Base-by-base conservation (phyloP, 2,113 vertebrate genomes). In the Rhinolophus ferrumequinum region DNA sequence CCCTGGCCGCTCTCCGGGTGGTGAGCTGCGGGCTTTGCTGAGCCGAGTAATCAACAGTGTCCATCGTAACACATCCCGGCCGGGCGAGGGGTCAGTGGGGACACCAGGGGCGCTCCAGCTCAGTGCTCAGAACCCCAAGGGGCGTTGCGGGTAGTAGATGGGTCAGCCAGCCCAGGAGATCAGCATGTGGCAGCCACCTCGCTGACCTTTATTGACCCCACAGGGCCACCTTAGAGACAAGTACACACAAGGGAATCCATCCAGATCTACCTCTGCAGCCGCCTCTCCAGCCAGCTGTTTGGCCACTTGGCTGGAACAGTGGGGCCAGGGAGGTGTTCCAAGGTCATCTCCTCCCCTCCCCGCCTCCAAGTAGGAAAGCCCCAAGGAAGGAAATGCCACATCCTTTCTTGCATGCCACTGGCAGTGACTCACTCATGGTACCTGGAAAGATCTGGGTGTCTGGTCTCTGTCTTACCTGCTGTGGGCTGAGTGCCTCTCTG, bases 1-100 rank as follows among this genome's bases (percentile, higher is more conserved):
- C 96, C 14, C 97, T 98, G 98, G 98, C 98, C 72, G 12, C 38
- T 30, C 64, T 98, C 98, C 98, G 98, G 95, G 93, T 38, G 67
- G 60, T 98, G 98, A 98, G 96, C 98, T 98, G 97, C 50, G 62
- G 93, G 95, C 98, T 81, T 95, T 67, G 93, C 92, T 33, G 56
- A 95, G 85, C 30, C 93, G 75, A 76, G 9, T 64, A 83, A 93
- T 97, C 97, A 96, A 95, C 96, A 64, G 97, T 97, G 97, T 97
- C 98, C 98, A 82, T 97, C 91, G 62, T 95, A 96, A 97, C 97
- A 90, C n/a, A 64, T 1, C 76, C 54, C 38, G 62, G 84, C 66
- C 80, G 86, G 62, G 50, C 2, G 5, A 73, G 41, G 52, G 15
- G 87, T 67, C 69, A n/a, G 30, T 6, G 3, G 72, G 62, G 82